Evolutionary conservation across 2,113 vertebrate species (phyloP), one percentile per base, ranked within the genome.

Genomic region (Accipiter virgatus): DNA sequence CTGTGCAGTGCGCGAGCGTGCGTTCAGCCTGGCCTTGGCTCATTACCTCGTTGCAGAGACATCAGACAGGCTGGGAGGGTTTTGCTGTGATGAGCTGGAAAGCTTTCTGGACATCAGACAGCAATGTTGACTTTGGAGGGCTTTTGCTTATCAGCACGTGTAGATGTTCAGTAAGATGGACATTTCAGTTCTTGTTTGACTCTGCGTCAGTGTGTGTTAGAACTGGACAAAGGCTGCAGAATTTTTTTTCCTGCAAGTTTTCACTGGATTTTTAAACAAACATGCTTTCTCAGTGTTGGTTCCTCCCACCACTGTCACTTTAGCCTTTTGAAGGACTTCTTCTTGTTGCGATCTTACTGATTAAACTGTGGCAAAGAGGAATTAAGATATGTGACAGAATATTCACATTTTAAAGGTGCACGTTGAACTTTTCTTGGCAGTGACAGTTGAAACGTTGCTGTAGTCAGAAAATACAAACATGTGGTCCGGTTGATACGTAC

Each of bases 181-280:
- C 43, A 11, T 47, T n/a, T 81, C 5, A 0, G 13, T 56, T 84
- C 21, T 68, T 29, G 21, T 45, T n/a, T 38, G 63, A 84, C 18
- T 52, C 21, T 0, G 0, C 38, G 58, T 66, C 78, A 3, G 0
- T 26, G 15, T 16, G 10, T 71, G 29, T 13, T 55, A 36, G 29
- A 87, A 62, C 59, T 47, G 38, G 38, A n/a, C 43, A 68, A 55
- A 61, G 14, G 20, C 50, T 55, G 55, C 50, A 58, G 38, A 53
- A 29, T 19, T 29, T 17, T 21, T 26, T 7, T 32, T 22, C 29
- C 53, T 43, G 7, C 12, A 21, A 18, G 42, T 62, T 82, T 87
- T 48, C 20, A 45, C 4, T 63, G 31, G 16, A 22, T 62, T 94
- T 90, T 85, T 48, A 72, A 81, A 45, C 38, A 20, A n/a, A 58